Percentiles rank a stretch among this genome's conserved stretches.
Conservation (phyloP, 2,888 invertebrate species). For the Pollenia labialis region DNA sequence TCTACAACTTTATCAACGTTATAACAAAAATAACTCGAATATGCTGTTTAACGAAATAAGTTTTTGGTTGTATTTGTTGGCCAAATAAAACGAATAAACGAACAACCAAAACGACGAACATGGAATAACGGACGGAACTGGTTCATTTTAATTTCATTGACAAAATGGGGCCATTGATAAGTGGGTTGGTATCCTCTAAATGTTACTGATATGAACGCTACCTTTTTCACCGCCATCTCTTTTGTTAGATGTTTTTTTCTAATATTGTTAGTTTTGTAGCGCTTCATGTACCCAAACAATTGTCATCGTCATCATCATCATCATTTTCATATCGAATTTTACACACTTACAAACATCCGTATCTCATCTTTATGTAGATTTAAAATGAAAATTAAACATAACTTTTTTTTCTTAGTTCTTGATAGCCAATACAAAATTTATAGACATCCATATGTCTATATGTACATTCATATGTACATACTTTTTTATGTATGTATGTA, state of each 20-base stretch:
- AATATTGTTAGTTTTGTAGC: neutral
- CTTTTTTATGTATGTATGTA: too few relatives aligned
- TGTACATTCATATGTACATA: too few relatives aligned
- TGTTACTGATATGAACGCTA: neutral
- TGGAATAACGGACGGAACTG: conserved; percentile 29
- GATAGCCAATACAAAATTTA: neutral
- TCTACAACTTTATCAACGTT: conserved; percentile 40
- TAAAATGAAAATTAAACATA: too few relatives aligned
- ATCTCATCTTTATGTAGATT: too few relatives aligned
- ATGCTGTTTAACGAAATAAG: conserved; percentile 27
- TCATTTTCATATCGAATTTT: neutral
- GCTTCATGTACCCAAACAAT: neutral
- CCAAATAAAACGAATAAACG: conserved; percentile 11
- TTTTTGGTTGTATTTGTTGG: conserved; percentile 16
- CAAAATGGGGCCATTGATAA: conserved; percentile 38
- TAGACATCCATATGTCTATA: too few relatives aligned
- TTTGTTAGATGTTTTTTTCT: neutral
- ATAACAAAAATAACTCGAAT: conserved; percentile 8
- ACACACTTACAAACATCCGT: too few relatives aligned
- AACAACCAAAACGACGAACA: neutral
- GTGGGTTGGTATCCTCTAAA: conserved; percentile 23
- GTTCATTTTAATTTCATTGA: conserved; percentile 40
- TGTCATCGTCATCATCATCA: neutral
- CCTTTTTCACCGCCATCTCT: neutral
- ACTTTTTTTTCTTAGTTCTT: neutral